Percentiles rank a stretch among this genome's conserved stretches.
Conservation (phyloP, 35 echinoderm and acorn worm genomes). For the Lytechinus variegatus region DNA sequence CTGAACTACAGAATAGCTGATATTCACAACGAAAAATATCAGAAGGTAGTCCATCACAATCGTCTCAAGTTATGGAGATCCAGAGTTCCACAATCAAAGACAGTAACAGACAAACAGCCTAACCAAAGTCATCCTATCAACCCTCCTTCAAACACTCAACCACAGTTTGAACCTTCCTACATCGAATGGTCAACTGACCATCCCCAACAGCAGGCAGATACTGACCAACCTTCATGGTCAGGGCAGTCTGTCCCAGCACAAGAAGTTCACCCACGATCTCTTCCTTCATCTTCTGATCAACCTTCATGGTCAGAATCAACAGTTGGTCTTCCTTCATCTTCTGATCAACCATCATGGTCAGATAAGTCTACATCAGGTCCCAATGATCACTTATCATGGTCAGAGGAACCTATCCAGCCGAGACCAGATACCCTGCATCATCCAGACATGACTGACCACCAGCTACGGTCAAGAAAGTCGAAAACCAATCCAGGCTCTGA, state of each 20-base stretch:
- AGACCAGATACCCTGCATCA: too few relatives aligned
- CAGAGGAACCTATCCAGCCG: neutral
- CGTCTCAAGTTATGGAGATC: too few relatives aligned
- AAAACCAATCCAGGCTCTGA: too few relatives aligned
- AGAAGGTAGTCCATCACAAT: too few relatives aligned
- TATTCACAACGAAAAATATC: too few relatives aligned
- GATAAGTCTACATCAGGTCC: neutral
- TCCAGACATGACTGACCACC: too few relatives aligned
- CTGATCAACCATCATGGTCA: neutral
- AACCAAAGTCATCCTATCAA: neutral
- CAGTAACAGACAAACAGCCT: neutral
- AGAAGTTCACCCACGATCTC: too few relatives aligned
- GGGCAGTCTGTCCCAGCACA: neutral
- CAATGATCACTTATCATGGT: neutral
- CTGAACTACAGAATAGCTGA: constrained; percentile 9
- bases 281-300: too few relatives aligned
- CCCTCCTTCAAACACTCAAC: neutral
- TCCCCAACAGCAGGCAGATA: neutral
- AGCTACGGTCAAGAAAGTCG: too few relatives aligned
- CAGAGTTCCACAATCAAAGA: too few relatives aligned
- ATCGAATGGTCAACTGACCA: neutral
- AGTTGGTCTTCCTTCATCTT: neutral
- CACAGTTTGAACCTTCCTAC: neutral
- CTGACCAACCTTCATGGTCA: neutral
- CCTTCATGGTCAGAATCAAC: neutral